Conservation (phyloP, 64 coral and sea anemone genomes). For the Pachyseris speciosa region DNA sequence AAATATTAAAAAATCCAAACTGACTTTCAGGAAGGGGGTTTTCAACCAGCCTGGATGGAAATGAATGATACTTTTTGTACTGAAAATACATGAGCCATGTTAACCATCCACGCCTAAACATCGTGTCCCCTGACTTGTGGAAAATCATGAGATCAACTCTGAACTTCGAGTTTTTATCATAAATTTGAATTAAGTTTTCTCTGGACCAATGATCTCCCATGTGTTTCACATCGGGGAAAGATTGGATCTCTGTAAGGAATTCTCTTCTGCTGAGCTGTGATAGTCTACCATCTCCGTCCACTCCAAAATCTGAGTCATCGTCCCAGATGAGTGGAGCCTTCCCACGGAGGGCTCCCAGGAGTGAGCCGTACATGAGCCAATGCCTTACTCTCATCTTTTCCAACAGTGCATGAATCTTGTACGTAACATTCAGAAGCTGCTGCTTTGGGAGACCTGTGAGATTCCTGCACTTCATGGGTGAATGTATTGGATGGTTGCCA, state of each 20-base stretch:
- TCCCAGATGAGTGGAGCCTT: slow-evolving; percentile 42
- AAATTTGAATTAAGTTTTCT: background rate
- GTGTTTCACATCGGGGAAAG: background rate
- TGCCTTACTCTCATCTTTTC: background rate
- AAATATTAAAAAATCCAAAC: no score
- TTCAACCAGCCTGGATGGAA: no score
- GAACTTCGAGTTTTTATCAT: background rate
- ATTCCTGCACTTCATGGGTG: background rate
- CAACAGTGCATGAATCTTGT: background rate
- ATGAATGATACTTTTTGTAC: no score
- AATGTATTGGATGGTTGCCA: background rate
- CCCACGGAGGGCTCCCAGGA: slow-evolving; percentile 10
- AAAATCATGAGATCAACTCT: background rate
- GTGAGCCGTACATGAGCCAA: slow-evolving; percentile 55
- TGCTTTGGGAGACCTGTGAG: background rate
- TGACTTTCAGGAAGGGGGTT: no score
- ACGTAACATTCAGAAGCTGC: slow-evolving; percentile 17
- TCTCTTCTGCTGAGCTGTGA: slow-evolving; percentile 24
- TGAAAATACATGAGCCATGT: no score
- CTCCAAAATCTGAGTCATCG: slow-evolving; percentile 7
- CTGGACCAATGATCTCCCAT: background rate
- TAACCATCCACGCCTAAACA: background rate
- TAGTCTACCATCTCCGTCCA: background rate
- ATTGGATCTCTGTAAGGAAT: background rate
- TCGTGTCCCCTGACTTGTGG: background rate